Base-by-base conservation (phyloP, 2,113 vertebrate species). In the Solea senegalensis region DNA sequence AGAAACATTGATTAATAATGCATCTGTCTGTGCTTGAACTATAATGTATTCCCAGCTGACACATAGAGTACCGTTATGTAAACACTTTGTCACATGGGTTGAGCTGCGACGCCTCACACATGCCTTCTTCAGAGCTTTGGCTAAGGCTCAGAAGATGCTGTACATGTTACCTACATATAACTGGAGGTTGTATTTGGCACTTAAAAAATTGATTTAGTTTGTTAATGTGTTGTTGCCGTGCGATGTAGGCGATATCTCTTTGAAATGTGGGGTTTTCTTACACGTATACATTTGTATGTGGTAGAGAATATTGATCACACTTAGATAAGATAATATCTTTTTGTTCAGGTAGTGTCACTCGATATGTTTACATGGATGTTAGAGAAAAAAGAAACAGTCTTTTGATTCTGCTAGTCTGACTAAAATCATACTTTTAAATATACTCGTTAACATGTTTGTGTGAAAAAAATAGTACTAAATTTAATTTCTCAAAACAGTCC, bases 41-140 rank as follows among this genome's bases (percentile, higher is more conserved):
- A 34, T 59, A 62, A 77, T 59, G 39, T 67, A 44, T 77, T 78
- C 74, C 76, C 78, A n/a, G 10, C 50, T 60, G 81, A 80, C 62
- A 61, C 48, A 5, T 41, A 69, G 69, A 40, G 68, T 70, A 75
- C 64, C 65, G 16, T 77, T 65, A 67, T 86, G 71, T 88, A 84
- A 91, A 84, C 75, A 87, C 81, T 74, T 61, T 51, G 63, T 51
- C 12, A 76, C 80, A 85, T 90, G 87, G 80, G 89, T 81, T 80
- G 73, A 87, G 71, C 83, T 82, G 73, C 74, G 86, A 56, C 15
- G 65, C 80, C 88, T 84, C 91, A 83, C 89, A 89, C 86, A 81
- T 87, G 84, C 80, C 73, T 80, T 56, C 82, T 86, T 69, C 81
- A 76, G 63, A 85, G 68, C 75, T 70, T 88, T 89, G 84, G 80